Evolutionary conservation across 2,113 vertebrate species (phyloP), one percentile per base, ranked within the genome.

Genomic region (Nematolebias whitei): DNA sequence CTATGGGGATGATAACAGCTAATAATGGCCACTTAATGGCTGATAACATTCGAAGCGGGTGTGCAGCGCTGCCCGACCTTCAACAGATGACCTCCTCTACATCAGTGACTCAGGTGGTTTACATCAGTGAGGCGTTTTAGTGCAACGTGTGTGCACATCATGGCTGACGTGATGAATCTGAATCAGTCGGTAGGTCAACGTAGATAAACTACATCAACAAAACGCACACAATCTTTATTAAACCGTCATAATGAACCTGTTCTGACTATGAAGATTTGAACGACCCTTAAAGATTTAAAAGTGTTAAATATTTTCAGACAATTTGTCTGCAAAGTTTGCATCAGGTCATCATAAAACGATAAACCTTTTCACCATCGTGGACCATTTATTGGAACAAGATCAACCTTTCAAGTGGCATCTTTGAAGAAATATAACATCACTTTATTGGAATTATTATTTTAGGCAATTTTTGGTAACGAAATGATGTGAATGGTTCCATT

Each of bases 41-140:
- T n/a, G n/a, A n/a, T n/a, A n/a, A n/a, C n/a, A n/a, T n/a, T n/a
- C n/a, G 63, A 60, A 68, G 49, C 44, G 24, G 64, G 53, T 60
- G 53, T 60, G 47, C 10, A 19, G 64, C 39, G 52, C 41, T 61
- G 50, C 16, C 53, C 52, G 66, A 78, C 78, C 57, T 87, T 85
- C 80, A 73, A 78, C 43, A 58, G 65, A 54, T 0, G 62, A 19
- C 61, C 64, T 79, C 66, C 24, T 39, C 32, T 47, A 55, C 1
- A 26, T 39, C 35, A 19, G 38, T 69, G 71, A 82, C 29, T 68
- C 59, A 45, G 55, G 53, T 26, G 72, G 35, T 12, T 16, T 47
- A 3, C 39, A 62, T 13, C 23, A 62, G 56, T 29, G 51, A 12
- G 39, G 51, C 18, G 11, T 50, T 54, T 81, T 18, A 49, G 52